Conservation (phyloP, 2,113 vertebrate genomes). For the Periophthalmus modestus region DNA sequence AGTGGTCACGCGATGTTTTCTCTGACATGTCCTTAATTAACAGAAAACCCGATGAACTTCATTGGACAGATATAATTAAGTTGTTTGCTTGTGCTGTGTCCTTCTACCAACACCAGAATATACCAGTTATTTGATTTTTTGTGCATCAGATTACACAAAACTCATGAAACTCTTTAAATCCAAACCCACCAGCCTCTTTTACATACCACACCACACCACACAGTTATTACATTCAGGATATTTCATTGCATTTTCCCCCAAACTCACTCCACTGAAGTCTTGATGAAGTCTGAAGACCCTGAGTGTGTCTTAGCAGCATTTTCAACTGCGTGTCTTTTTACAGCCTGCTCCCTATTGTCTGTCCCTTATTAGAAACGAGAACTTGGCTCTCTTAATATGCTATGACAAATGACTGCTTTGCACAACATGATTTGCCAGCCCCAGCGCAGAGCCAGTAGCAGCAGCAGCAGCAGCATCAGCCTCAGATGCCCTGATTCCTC, state of each 20-base stretch:
- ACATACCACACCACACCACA: too few species aligned
- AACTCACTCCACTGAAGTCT: slow-evolving; percentile 24
- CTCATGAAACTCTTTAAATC: too few species aligned
- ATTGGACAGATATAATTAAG: too few species aligned
- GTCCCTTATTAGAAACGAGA: slow-evolving; percentile 43
- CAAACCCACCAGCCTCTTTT: too few species aligned
- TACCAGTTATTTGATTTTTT: too few species aligned
- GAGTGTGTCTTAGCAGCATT: slow-evolving; percentile 32
- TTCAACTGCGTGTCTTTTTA: slow-evolving; percentile 24
- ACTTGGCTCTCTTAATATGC: slow-evolving; percentile 41
- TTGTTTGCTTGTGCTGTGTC: too few species aligned
- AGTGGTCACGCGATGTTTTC: too few species aligned
- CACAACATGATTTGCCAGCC: slow-evolving; percentile 31
- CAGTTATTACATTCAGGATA: background rate
- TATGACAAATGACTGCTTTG: slow-evolving; percentile 50
- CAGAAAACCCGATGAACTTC: too few species aligned
- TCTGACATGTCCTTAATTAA: too few species aligned
- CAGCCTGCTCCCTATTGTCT: slow-evolving; percentile 34
- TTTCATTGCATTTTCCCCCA: background rate
- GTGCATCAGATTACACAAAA: too few species aligned
- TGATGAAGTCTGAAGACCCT: slow-evolving; percentile 1
- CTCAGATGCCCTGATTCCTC: slow-evolving; percentile 48
- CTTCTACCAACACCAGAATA: too few species aligned
- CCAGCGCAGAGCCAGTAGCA: background rate
- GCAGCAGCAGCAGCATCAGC: slow-evolving; percentile 42